Evolutionary conservation across 2,113 vertebrate genomes (phyloP).

Genomic region (Paralichthys olivaceus): DNA sequence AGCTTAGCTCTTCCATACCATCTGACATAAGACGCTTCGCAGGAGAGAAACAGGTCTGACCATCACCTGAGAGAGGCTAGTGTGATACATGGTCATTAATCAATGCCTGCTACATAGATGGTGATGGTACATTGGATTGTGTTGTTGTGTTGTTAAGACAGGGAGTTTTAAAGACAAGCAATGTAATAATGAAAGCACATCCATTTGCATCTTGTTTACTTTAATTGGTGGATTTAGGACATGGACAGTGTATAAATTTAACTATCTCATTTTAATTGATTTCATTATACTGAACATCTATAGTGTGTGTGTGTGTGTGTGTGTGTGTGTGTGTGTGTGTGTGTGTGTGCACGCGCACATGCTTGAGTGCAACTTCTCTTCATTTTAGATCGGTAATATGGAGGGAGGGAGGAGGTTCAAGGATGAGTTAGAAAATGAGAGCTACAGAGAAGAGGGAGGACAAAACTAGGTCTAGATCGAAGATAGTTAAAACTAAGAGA

Average conservation of each 20-base stretch:
- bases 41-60: neutral
- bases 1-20: neutral
- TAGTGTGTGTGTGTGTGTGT: neutral
- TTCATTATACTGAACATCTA: conserved; percentile 1
- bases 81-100: neutral
- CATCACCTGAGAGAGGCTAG: too few relatives aligned
- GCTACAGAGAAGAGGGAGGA: conserved; percentile 22
- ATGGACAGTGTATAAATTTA: neutral
- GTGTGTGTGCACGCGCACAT: neutral
- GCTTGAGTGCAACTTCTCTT: neutral
- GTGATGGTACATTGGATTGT: neutral
- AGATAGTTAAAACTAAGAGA: conserved; percentile 15
- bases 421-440: conserved; percentile 30
- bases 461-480: conserved; percentile 27
- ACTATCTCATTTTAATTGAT: conserved; percentile 1
- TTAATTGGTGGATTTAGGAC: conserved; percentile 22
- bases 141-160: neutral
- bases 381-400: neutral
- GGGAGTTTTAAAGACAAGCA: neutral
- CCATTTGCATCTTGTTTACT: conserved; percentile 6
- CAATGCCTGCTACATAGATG: neutral
- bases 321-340: neutral
- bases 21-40: neutral
- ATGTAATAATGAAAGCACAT: neutral
- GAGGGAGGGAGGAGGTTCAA: conserved; percentile 14